A percentile compares a stretch with the other conserved stretches of the same genome.
Conservation (phyloP, 1,140 invertebrate species). For the Bicyclus anynana region DNA sequence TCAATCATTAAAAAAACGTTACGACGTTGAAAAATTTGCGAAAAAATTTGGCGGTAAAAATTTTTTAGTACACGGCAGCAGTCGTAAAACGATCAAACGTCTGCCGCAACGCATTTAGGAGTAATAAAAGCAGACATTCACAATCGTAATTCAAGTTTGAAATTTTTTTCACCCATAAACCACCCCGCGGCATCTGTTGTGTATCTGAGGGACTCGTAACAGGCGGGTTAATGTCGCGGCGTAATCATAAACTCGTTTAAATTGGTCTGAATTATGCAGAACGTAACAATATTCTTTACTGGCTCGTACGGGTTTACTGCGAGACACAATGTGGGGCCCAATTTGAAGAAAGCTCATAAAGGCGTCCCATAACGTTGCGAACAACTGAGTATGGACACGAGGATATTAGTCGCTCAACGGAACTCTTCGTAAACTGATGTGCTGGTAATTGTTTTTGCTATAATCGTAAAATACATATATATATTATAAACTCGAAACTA, state of each 20-base stretch:
- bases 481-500: too few relatives aligned
- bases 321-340: not conserved
- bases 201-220: constrained; percentile 25
- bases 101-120: constrained; percentile 31
- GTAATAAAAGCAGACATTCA: constrained; percentile 39
- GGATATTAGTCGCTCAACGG: too few relatives aligned
- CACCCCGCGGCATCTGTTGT: constrained; percentile 27
- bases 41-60: constrained; percentile 16
- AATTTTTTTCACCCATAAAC: constrained; percentile 32
- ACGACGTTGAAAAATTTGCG: constrained; percentile 18
- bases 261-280: constrained; percentile 19
- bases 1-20: not conserved
- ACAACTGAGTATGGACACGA: too few relatives aligned
- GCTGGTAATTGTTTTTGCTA: too few relatives aligned
- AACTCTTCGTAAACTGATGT: too few relatives aligned
- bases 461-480: too few relatives aligned
- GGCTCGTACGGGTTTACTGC: not conserved
- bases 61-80: constrained; percentile 19
- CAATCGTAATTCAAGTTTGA: constrained; percentile 42
- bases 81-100: constrained; percentile 34
- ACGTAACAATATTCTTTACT: constrained; percentile 11
- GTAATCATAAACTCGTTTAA: constrained; percentile 28
- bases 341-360: not conserved
- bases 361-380: too few relatives aligned
- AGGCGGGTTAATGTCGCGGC: constrained; percentile 23